phyloP scores from a whole-genome alignment of 2,888 invertebrate species.

The Campoletis raptor region DNA sequence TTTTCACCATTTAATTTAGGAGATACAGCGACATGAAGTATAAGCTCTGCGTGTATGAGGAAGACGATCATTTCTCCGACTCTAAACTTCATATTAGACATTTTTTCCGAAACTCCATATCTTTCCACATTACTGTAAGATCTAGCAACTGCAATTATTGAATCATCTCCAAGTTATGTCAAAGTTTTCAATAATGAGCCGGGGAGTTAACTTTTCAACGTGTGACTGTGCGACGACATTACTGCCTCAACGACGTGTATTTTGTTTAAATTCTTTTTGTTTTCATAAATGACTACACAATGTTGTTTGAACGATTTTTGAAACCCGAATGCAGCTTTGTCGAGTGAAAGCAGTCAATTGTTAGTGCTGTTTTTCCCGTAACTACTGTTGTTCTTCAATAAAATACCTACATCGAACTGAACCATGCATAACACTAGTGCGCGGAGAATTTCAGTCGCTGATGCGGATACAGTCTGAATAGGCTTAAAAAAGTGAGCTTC shows the following conservation, averaged over 20 bases:
- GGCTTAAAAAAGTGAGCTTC: conserved; percentile 53
- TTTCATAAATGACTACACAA: background rate
- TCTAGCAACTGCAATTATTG: no score
- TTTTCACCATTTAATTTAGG: no score
- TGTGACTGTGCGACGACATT: no score
- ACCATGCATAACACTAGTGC: conserved; percentile 32
- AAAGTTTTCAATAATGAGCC: no score
- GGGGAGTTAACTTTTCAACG: no score
- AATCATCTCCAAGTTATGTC: no score
- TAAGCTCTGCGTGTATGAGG: no score
- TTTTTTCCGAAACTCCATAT: no score
- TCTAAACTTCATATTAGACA: no score
- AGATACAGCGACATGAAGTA: no score
- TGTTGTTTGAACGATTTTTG: background rate
- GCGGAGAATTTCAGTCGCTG: conserved; percentile 50
- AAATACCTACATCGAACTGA: conserved; percentile 24
- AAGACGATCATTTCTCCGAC: no score
- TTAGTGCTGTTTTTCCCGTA: background rate
- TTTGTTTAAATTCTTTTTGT: background rate
- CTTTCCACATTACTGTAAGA: no score
- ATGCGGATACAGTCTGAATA: conserved; percentile 44
- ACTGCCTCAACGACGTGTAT: background rate
- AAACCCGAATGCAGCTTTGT: background rate
- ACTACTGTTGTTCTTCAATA: conserved; percentile 30
- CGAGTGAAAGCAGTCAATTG: conserved; percentile 13